Evolutionary conservation across 2,113 vertebrate species (phyloP), one percentile per base, ranked within the genome.

Genomic region (Esox niger): DNA sequence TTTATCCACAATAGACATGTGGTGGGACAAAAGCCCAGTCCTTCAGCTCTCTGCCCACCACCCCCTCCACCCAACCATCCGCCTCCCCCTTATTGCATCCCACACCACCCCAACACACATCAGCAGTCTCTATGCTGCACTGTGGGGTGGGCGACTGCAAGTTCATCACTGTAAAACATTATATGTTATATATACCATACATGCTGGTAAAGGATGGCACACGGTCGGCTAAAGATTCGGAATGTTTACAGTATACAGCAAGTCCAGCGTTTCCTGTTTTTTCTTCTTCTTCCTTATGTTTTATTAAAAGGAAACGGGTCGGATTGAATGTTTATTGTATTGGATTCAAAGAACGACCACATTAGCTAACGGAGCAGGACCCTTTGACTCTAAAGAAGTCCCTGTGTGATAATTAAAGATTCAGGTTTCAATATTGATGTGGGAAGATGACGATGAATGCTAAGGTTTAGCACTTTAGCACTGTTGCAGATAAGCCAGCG

Each of bases 11-110:
- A 93, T 94, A 93, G 94, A 95, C 93, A 94, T 94, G 92, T 94
- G 94, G 93, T 94, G 88, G 88, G 92, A 95, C 93, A 96, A 96
- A 95, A 94, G 91, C 92, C 82, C 88, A 93, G 92, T 92, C 88
- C 90, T 89, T 79, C 90, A 88, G 85, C 77, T 86, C 89, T 15
- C 62, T 47, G 46, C 32, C 3, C 66, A 84, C 92, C 89, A 91
- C 82, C 84, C 86, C 79, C 71, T n/a, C n/a, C n/a, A n/a, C n/a
- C n/a, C n/a, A n/a, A n/a, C n/a, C n/a, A n/a, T n/a, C n/a, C n/a
- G n/a, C n/a, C n/a, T n/a, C n/a, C n/a, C n/a, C n/a, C n/a, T n/a
- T n/a, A n/a, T n/a, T n/a, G n/a, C n/a, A n/a, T n/a, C n/a, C n/a
- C n/a, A n/a, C n/a, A 71, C 91, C 90, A n/a, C n/a, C 73, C 91